These are phyloP conservation scores for Mus spretus DNA, from an alignment of 2,797 vertebrate species.

Conservation along the genomic window DNA sequence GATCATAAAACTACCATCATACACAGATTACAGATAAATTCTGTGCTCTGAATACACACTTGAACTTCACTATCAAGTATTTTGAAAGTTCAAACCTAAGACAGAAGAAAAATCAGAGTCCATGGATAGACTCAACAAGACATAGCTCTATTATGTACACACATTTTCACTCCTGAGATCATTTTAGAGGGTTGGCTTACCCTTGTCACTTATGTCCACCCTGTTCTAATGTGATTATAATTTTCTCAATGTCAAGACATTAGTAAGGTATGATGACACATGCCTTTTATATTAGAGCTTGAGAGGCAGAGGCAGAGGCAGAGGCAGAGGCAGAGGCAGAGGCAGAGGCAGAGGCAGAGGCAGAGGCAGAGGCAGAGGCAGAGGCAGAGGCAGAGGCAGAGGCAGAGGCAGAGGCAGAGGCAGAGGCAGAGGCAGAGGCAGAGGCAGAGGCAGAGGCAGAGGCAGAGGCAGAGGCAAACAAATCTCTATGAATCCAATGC, in stretches of 20 bases:
- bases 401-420: too few species aligned
- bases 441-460: neutral
- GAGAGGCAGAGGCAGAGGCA: neutral
- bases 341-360: neutral
- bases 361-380: neutral
- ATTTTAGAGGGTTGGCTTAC: neutral
- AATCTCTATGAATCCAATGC: neutral
- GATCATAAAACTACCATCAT: neutral
- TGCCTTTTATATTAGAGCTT: neutral
- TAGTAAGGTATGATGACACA: neutral
- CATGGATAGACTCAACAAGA: neutral
- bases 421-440: neutral
- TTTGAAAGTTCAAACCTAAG: neutral
- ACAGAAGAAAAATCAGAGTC: neutral
- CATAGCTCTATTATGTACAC: fast-evolving
- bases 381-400: neutral
- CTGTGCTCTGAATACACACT: neutral
- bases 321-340: neutral
- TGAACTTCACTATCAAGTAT: neutral
- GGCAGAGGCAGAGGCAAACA: neutral
- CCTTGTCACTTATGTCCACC: neutral
- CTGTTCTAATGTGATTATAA: neutral
- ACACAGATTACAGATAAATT: neutral
- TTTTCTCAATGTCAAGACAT: neutral
- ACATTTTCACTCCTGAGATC: neutral